Percentiles rank a stretch among this genome's conserved stretches.
These are phyloP conservation scores for Tilapia sparmanii DNA, from an alignment of 2,113 vertebrate species.

Conservation along the genomic window DNA sequence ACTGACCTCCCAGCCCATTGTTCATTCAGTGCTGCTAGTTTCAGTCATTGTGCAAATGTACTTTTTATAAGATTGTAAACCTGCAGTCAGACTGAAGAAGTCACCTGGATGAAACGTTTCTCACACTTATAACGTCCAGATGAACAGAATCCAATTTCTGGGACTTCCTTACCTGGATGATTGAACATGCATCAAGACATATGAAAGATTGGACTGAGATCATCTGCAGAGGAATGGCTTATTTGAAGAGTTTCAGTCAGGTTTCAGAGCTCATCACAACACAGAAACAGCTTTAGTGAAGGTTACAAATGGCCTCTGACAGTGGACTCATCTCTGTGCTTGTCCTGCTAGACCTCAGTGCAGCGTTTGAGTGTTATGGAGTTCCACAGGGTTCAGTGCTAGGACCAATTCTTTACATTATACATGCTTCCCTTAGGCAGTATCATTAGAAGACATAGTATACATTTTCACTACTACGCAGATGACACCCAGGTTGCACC, in stretches of 20 bases:
- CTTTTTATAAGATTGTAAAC: not conserved
- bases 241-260: not conserved
- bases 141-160: not conserved
- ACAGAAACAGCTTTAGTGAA: not conserved
- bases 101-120: not conserved
- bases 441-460: not conserved
- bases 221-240: not conserved
- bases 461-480: not conserved
- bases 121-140: not conserved
- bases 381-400: not conserved
- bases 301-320: not conserved
- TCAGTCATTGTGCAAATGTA: not conserved
- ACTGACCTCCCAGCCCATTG: accelerated
- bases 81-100: not conserved
- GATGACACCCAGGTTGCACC: not conserved
- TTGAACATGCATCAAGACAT: not conserved
- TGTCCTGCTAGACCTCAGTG: not conserved
- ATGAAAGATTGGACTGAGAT: not conserved
- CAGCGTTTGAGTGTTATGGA: accelerated
- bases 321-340: not conserved
- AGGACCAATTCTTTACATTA: accelerated
- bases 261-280: not conserved
- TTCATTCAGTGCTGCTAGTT: not conserved
- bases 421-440: not conserved
- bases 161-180: not conserved